phyloP scores from a whole-genome alignment of 1,140 invertebrate species.

The Cyclargus thomasi region DNA sequence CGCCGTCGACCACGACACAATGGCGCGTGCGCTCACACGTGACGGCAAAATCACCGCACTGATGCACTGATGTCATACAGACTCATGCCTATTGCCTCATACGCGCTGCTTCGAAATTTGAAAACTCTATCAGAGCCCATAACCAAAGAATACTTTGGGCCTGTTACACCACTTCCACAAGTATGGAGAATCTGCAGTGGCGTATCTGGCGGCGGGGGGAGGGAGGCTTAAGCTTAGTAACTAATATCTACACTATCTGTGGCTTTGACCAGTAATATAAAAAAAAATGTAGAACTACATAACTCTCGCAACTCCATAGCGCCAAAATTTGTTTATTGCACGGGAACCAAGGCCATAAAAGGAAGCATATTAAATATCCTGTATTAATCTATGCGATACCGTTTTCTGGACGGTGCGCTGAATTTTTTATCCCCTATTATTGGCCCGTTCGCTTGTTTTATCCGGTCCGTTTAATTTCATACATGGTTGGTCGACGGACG shows the following conservation, averaged over 20 bases:
- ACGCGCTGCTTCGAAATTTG: too few species aligned
- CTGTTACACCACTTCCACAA: too few species aligned
- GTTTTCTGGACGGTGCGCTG: constrained; percentile 38
- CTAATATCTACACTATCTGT: too few species aligned
- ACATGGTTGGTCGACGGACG: constrained; percentile 31
- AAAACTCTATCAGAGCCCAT: too few species aligned
- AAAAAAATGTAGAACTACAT: too few species aligned
- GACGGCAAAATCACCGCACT: constrained; percentile 31
- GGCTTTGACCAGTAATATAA: too few species aligned
- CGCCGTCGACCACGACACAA: constrained; percentile 55
- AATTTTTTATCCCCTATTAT: constrained; percentile 66
- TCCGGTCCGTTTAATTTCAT: constrained; percentile 51
- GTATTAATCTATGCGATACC: constrained; percentile 30
- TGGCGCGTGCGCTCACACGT: constrained; percentile 41
- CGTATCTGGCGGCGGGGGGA: not conserved
- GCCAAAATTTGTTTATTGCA: too few species aligned
- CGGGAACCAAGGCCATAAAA: constrained; percentile 4
- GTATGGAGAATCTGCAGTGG: too few species aligned
- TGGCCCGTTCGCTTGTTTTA: constrained; percentile 41
- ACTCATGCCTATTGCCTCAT: too few species aligned
- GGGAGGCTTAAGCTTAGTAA: too few species aligned
- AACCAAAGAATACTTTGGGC: too few species aligned
- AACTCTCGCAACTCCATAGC: too few species aligned
- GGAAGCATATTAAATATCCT: not conserved
- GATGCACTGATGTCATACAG: constrained; percentile 13